Percentiles rank a stretch among this genome's conserved stretches.
Conservation (phyloP, 2,113 vertebrate species). For the Cyanocitta stelleri region DNA sequence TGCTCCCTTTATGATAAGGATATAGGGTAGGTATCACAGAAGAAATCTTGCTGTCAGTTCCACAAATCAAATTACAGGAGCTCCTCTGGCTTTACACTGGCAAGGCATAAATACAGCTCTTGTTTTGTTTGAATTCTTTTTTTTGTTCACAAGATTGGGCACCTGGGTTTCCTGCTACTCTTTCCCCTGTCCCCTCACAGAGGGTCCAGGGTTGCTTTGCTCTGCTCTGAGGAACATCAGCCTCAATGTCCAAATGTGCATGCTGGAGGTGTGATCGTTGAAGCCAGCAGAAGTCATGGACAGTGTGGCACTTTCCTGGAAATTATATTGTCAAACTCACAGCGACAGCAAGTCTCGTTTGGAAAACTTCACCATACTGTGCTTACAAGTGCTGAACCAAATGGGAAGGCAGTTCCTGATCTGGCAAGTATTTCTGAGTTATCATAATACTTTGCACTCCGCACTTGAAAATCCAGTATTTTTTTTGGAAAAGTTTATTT, state of each 20-base stretch:
- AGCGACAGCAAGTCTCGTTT: not conserved
- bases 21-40: not conserved
- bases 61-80: not conserved
- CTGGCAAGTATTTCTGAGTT: not conserved
- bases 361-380: not conserved
- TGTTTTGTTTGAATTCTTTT: not conserved
- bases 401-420: not conserved
- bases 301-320: fast-evolving
- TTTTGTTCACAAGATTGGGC: not conserved
- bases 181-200: not conserved
- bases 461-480: not conserved
- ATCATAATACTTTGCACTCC: not conserved
- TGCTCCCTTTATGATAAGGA: not conserved
- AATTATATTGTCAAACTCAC: not conserved
- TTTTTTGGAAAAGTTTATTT: not conserved
- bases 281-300: not conserved
- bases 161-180: fast-evolving
- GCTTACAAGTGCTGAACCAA: fast-evolving
- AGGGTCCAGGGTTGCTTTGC: not conserved
- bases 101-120: not conserved
- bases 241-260: fast-evolving
- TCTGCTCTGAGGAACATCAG: not conserved
- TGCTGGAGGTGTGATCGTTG: fast-evolving
- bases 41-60: not conserved
- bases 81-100: not conserved